These are phyloP conservation scores for Leptestheria dahalacensis DNA, from an alignment of 1,140 invertebrate genomes.

Conservation along the genomic window DNA sequence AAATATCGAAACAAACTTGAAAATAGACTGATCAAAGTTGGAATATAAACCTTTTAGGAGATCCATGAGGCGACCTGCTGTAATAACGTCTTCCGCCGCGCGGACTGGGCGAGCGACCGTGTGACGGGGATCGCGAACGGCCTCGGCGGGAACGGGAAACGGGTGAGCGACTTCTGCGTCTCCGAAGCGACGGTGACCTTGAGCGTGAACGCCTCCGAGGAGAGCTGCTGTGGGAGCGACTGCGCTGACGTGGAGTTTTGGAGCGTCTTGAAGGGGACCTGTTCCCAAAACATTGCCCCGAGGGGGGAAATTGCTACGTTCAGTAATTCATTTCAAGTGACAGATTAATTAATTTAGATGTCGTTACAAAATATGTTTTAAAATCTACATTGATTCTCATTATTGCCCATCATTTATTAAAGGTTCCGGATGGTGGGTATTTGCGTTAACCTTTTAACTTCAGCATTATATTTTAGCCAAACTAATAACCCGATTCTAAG, in stretches of 20 bases:
- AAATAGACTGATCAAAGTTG: background rate
- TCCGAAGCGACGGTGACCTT: conserved; percentile 16
- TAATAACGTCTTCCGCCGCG: conserved; percentile 8
- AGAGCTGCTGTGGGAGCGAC: conserved; percentile 4
- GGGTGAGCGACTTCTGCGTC: conserved; percentile 18
- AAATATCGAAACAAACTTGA: background rate
- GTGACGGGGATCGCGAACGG: conserved; percentile 23
- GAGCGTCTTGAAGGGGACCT: conserved; percentile 22
- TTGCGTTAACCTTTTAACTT: no score
- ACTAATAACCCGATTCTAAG: no score
- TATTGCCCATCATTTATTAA: no score
- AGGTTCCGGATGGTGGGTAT: no score
- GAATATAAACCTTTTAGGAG: background rate
- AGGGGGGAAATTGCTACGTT: no score
- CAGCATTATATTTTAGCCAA: no score
- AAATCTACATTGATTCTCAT: no score
- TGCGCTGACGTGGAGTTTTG: background rate
- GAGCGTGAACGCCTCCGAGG: conserved; percentile 15
- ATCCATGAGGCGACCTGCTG: conserved; percentile 12
- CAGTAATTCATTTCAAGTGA: no score
- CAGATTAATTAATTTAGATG: no score
- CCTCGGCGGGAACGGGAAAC: conserved; percentile 22
- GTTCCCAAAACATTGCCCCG: no score
- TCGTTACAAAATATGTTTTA: no score
- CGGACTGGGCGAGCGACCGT: conserved; percentile 22